Base-by-base conservation (phyloP, 2,797 vertebrate genomes). In the Gymnoscopelus microlampas region DNA sequence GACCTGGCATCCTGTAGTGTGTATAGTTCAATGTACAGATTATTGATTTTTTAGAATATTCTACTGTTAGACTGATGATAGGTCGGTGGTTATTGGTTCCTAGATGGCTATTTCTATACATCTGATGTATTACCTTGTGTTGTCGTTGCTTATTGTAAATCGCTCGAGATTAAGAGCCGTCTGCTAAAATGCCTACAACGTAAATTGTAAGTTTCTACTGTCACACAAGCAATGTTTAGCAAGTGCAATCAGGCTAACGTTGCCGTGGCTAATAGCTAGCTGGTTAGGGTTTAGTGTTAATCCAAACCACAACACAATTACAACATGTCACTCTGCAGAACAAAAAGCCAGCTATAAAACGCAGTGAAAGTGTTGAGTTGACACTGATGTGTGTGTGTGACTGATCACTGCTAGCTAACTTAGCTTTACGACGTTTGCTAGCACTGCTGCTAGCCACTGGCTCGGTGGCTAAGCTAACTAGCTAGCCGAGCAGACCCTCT, bases 191-290 rank as follows among this genome's bases (percentile, higher is more conserved):
- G 19, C 19, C 19, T 19, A 19, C 19, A 19, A 19, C 1, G 19
- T 19, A 19, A 19, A 19, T 19, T 19, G 19, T 19, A 8, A 1
- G 5, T 35, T 6, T 35, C 5, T 35, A 35, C 32, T 44, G 39
- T 44, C 35, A 60, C 15, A 8, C 15, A 60, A 60, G 7, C 39
- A 44, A 10, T 47, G 32, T 47, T 60, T 60, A 19, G 10, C 15
- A 60, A 19, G 11, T 60, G 7, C 32, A 47, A 60, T 60, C 35
- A 47, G 15, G 35, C n/a, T 19, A 47, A 32, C n/a, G 9, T 44
- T 60, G 77, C 57, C 50, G 80, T 62, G 26, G 88, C 78, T 86
- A 78, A 82, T 19, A 81, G 76, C 81, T 84, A 87, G 87, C 74
- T 51, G 70, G 63, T 66, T 70, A 2, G 24, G 74, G 51, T 72